Conservation (phyloP, 2,113 vertebrate genomes). For the Mungos mungo region DNA sequence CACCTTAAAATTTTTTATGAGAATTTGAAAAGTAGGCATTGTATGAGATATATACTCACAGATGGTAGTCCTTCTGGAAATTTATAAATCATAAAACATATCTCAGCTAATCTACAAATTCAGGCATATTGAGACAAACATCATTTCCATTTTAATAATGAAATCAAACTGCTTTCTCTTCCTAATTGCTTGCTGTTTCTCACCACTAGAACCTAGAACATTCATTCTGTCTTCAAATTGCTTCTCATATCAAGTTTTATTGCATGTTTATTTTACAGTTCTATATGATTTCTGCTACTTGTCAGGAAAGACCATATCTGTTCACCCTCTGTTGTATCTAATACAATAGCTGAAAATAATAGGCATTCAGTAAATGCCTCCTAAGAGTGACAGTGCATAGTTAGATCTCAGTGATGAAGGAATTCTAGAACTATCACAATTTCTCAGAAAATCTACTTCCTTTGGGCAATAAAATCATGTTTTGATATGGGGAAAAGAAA, state of each 20-base stretch:
- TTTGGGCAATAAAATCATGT: not conserved
- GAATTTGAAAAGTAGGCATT: not conserved
- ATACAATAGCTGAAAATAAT: not conserved
- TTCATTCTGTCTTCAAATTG: not conserved
- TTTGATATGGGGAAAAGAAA: not conserved
- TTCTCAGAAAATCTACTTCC: not conserved
- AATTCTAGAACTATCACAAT: not conserved
- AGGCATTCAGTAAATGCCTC: not conserved
- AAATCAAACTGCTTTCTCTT: not conserved
- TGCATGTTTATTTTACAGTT: not conserved
- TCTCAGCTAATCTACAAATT: not conserved
- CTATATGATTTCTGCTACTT: not conserved
- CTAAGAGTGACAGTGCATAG: not conserved
- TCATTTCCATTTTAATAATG: not conserved
- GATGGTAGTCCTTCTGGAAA: not conserved
- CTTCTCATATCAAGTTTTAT: not conserved
- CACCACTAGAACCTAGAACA: not conserved
- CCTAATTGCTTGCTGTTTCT: not conserved
- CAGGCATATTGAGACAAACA: not conserved
- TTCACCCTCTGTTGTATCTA: not conserved
- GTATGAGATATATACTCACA: not conserved
- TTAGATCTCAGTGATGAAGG: not conserved
- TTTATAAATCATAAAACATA: not conserved
- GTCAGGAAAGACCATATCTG: not conserved
- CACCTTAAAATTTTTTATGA: not conserved